Conservation (phyloP, 2,113 vertebrate species). For the Perccottus glenii region DNA sequence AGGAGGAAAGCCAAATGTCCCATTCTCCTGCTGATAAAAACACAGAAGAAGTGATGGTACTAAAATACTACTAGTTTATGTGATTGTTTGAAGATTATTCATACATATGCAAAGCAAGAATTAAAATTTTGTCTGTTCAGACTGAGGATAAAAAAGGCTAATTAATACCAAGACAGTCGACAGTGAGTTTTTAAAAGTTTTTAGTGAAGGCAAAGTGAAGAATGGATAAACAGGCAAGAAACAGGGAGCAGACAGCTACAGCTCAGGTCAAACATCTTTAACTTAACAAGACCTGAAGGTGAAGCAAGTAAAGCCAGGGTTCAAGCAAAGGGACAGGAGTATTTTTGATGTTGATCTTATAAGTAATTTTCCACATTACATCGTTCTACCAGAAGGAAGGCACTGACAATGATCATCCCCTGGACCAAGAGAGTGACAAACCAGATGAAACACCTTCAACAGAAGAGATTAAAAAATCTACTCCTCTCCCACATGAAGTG, state of each 20-base stretch:
- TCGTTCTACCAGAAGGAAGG: neutral
- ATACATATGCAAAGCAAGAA: neutral
- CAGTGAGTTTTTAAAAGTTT: neutral
- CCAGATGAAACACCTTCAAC: neutral
- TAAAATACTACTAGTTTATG: neutral
- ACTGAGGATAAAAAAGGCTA: neutral
- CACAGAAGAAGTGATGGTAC: conserved; percentile 48
- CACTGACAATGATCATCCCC: neutral
- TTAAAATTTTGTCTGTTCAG: neutral
- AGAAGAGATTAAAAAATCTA: conserved; percentile 4
- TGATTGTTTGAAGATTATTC: neutral
- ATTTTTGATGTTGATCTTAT: neutral
- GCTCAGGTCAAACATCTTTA: neutral
- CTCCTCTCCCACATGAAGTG: neutral
- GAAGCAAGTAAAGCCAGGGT: neutral
- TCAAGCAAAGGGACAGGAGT: conserved; percentile 5
- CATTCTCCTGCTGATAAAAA: neutral
- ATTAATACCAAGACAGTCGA: conserved; percentile 5
- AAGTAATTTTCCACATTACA: neutral
- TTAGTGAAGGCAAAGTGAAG: conserved; percentile 11
- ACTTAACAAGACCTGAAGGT: neutral
- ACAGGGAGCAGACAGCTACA: neutral
- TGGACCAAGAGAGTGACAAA: neutral
- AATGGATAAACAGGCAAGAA: conserved; percentile 1
- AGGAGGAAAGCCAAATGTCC: conserved; percentile 2